phyloP scores from a whole-genome alignment of 2,113 vertebrate species.

The Serinus canaria region DNA sequence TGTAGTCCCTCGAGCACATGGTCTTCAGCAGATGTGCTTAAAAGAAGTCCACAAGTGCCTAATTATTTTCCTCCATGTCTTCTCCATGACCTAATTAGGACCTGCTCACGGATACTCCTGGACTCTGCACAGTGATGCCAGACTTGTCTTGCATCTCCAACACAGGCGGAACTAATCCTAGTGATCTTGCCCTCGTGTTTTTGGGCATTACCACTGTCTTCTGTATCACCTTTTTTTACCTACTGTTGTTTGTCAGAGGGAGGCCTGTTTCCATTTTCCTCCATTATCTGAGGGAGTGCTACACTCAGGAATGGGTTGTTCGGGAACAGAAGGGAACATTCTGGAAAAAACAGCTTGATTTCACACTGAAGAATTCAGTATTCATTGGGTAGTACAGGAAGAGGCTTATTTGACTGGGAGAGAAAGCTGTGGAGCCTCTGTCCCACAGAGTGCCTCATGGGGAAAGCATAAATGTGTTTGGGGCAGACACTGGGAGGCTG shows the following conservation, averaged over 20 bases:
- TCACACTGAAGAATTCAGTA: background rate
- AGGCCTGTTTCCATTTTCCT: background rate
- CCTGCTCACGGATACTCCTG: background rate
- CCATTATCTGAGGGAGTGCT: background rate
- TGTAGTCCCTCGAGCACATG: background rate
- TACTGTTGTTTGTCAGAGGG: fast-evolving
- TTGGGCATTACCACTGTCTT: background rate
- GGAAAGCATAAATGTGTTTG: background rate
- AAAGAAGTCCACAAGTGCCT: background rate
- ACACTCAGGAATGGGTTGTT: background rate
- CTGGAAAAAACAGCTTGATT: background rate
- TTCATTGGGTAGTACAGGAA: background rate
- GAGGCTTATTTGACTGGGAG: background rate
- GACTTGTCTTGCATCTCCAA: background rate
- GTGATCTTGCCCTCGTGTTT: background rate
- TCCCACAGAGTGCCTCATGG: background rate
- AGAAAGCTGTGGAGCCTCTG: background rate
- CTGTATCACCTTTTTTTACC: background rate
- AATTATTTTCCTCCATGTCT: background rate
- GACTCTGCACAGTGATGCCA: background rate
- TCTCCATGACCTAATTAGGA: background rate
- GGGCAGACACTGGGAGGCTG: background rate
- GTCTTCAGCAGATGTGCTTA: background rate
- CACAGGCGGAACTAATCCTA: background rate
- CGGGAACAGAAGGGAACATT: background rate